Percentiles rank a stretch among this genome's conserved stretches.
These are phyloP conservation scores for Pediacus dermestoides DNA, from an alignment of 2,888 invertebrate genomes.

Conservation along the genomic window DNA sequence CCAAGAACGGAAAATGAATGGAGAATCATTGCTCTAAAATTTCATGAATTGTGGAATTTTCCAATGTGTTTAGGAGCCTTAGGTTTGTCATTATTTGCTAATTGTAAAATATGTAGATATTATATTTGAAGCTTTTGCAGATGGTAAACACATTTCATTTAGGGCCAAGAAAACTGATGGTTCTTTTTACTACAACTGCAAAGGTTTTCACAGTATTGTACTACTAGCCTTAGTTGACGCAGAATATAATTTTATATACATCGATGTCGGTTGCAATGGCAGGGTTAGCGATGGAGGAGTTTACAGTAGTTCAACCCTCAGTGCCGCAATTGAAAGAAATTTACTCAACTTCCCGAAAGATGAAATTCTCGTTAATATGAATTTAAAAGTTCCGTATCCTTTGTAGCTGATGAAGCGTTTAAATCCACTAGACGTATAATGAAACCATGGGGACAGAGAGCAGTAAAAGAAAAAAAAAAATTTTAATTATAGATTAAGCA, in stretches of 20 bases:
- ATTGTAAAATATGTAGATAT: neutral
- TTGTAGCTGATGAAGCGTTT: constrained; percentile 14
- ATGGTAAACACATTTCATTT: constrained; percentile 17
- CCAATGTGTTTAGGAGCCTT: constrained; percentile 13
- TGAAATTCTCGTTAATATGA: constrained; percentile 8
- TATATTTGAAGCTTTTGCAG: constrained; percentile 9
- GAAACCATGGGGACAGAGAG: constrained; percentile 13
- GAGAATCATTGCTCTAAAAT: constrained; percentile 8
- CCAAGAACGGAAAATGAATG: constrained; percentile 5
- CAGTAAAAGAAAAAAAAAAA: constrained; percentile 6
- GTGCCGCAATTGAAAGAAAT: constrained; percentile 9
- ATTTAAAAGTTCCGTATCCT: constrained; percentile 9
- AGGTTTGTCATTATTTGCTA: constrained; percentile 3
- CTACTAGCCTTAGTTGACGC: constrained; percentile 13
- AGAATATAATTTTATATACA: constrained; percentile 14
- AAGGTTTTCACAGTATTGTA: constrained; percentile 14
- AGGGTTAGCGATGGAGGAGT: constrained; percentile 12
- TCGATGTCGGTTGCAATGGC: constrained; percentile 15
- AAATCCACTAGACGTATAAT: constrained; percentile 7
- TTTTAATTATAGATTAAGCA: constrained; percentile 10
- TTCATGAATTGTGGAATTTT: constrained; percentile 13
- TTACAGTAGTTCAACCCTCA: constrained; percentile 5
- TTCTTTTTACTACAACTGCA: constrained; percentile 14
- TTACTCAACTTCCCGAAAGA: constrained; percentile 12
- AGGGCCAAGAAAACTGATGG: constrained; percentile 11